Conservation (phyloP, 2,113 vertebrate species). For the Entelurus aequoreus region DNA sequence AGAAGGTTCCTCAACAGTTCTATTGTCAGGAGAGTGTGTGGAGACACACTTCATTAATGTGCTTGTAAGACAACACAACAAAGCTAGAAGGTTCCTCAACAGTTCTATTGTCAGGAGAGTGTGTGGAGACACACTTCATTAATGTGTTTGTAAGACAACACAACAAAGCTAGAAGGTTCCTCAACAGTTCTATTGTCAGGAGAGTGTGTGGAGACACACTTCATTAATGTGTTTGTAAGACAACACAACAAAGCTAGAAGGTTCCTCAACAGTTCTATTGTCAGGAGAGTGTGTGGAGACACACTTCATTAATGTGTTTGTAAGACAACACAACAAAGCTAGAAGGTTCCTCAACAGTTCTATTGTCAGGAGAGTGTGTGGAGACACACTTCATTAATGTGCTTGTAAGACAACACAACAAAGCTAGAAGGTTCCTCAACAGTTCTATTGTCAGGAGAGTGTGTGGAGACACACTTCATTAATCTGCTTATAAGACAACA, state of each 20-base stretch:
- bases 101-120: background rate
- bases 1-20: background rate
- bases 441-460: background rate
- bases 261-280: background rate
- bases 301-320: background rate
- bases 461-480: background rate
- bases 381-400: background rate
- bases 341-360: background rate
- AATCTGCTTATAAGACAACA: background rate
- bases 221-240: background rate
- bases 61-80: too few species aligned
- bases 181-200: background rate
- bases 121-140: background rate
- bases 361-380: background rate
- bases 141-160: background rate
- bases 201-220: background rate
- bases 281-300: background rate
- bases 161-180: background rate
- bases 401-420: too few species aligned
- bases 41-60: background rate
- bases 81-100: background rate
- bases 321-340: background rate
- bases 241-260: background rate
- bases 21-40: background rate
- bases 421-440: background rate